Conservation (phyloP, 2,797 vertebrate species). For the Thalassophryne amazonica region DNA sequence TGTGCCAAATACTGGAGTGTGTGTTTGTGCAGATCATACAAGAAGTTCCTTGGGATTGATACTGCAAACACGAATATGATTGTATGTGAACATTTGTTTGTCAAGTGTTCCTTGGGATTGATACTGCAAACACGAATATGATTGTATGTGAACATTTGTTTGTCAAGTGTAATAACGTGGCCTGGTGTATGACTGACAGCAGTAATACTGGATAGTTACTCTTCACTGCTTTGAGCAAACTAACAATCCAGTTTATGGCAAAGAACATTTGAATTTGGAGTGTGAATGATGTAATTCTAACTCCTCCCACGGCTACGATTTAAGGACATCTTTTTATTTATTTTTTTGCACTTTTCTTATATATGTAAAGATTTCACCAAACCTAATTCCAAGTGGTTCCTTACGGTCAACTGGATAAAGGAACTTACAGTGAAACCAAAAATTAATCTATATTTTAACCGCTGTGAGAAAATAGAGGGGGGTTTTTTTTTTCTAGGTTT, state of each 20-base stretch:
- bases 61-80: slow-evolving; percentile 4
- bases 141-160: not conserved
- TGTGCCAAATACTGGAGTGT: too few relatives aligned
- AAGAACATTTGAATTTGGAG: slow-evolving; percentile 7
- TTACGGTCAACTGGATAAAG: slow-evolving; percentile 10
- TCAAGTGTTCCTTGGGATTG: too few relatives aligned
- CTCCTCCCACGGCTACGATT: not conserved
- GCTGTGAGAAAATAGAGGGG: slow-evolving; percentile 7
- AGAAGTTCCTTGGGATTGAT: too few relatives aligned
- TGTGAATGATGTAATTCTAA: not conserved
- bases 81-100: not conserved
- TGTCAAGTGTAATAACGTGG: not conserved
- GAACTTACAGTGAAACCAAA: slow-evolving; percentile 14
- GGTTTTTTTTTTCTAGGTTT: slow-evolving; percentile 3
- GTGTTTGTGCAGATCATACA: too few relatives aligned
- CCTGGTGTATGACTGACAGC: not conserved
- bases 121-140: slow-evolving; percentile 3
- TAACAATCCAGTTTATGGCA: slow-evolving; percentile 6
- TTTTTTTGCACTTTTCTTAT: slow-evolving; percentile 3
- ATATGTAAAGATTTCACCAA: slow-evolving; percentile 7
- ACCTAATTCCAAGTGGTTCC: slow-evolving; percentile 26
- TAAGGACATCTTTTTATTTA: not conserved
- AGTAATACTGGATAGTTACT: slow-evolving; percentile 3
- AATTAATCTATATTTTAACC: slow-evolving; percentile 7
- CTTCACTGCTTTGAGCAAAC: slow-evolving; percentile 27